Conservation (phyloP, 2,797 vertebrate species). For the Tolypeutes matacus region DNA sequence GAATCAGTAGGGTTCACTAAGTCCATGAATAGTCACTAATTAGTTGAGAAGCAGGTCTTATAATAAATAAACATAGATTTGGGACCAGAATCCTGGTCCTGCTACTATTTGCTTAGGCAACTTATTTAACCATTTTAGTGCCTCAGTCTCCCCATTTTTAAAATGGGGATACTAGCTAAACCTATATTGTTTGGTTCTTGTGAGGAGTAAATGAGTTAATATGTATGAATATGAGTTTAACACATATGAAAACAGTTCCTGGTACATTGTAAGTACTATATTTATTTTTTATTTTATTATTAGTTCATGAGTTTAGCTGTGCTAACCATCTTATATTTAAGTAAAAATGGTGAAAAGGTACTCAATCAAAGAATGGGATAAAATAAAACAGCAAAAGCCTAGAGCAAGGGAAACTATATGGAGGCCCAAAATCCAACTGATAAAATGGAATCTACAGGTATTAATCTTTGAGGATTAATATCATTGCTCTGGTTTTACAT, state of each 20-base stretch:
- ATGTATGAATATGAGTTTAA: neutral
- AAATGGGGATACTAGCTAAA: neutral
- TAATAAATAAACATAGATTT: neutral
- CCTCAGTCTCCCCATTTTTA: neutral
- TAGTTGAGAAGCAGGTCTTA: neutral
- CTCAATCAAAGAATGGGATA: constrained; percentile 19
- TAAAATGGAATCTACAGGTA: constrained; percentile 45
- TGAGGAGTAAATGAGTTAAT: neutral
- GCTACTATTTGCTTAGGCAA: neutral
- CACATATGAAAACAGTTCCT: neutral
- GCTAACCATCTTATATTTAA: neutral
- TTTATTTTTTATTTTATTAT: neutral
- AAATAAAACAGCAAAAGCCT: constrained; percentile 26
- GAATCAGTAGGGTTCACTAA: neutral
- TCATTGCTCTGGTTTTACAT: neutral
- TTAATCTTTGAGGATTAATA: constrained; percentile 27
- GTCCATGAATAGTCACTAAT: neutral
- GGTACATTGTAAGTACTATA: neutral
- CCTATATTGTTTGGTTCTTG: neutral
- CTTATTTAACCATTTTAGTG: neutral
- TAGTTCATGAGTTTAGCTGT: neutral
- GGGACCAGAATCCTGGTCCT: neutral
- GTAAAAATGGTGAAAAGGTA: neutral
- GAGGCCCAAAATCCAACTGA: constrained; percentile 24
- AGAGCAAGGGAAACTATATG: neutral